These are phyloP conservation scores for Apostichopus parvimensis DNA, from an alignment of 35 echinoderm and acorn worm species.

Conservation along the genomic window DNA sequence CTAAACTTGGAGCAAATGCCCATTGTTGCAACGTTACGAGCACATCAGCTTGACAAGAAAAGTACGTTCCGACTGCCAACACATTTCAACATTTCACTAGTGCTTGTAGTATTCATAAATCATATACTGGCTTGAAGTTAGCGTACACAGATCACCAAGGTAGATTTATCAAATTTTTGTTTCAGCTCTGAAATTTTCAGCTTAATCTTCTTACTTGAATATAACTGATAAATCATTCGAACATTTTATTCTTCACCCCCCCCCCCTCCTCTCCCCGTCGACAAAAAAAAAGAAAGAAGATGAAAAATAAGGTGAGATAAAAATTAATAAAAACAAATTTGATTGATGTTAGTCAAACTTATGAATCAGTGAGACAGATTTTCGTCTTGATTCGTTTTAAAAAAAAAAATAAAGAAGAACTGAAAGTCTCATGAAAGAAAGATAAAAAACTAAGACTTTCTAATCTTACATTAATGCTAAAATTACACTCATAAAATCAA, in stretches of 20 bases:
- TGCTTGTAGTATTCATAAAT: constrained; percentile 7
- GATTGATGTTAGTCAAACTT: neutral
- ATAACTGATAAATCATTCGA: neutral
- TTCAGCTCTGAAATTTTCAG: neutral
- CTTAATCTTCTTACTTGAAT: neutral
- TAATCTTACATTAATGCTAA: no score
- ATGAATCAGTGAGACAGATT: no score
- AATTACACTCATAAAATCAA: no score
- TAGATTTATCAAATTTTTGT: neutral
- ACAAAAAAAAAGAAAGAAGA: neutral
- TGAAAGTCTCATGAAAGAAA: no score
- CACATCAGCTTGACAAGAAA: constrained; percentile 32
- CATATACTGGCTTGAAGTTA: constrained; percentile 17
- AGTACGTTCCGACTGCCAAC: constrained; percentile 4
- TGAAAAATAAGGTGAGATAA: neutral
- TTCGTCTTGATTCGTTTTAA: no score
- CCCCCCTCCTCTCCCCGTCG: neutral
- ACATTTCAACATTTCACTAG: constrained; percentile 1
- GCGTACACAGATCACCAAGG: constrained; percentile 11
- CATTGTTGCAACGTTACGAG: constrained; percentile 37
- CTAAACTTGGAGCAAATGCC: constrained; percentile 33
- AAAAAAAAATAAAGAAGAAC: no score
- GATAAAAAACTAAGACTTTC: no score
- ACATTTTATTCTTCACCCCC: neutral
- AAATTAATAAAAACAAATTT: neutral